Base-by-base conservation (phyloP, 2,888 invertebrate genomes). In the Helicoverpa assulta region DNA sequence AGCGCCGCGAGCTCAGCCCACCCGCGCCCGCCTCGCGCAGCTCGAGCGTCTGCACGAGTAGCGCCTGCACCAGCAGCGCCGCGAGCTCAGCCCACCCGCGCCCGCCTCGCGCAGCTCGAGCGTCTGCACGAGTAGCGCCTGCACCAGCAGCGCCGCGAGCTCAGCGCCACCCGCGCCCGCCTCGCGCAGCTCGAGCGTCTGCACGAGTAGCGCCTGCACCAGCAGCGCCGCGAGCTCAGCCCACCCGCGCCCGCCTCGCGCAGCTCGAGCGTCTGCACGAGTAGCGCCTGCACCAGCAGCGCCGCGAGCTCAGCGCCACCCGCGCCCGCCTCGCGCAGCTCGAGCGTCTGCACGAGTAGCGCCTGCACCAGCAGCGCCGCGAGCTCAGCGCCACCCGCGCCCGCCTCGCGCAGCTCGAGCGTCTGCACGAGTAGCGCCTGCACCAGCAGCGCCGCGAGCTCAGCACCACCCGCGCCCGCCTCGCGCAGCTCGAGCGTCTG, bases 21-120 rank as follows among this genome's bases (percentile, higher is more conserved):
- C 60, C 53, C 73, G 81, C 47, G 73, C 68, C 14, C 61, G 99
- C 98, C 81, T 97, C 97, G 70, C 99, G 94, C 91, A 99, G 98
- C 90, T 99, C 97, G 98, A 98, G 62, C 40, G 47, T 26, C 37
- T 50, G 58, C 47, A 14, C 43, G 47, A 29, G 7, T 51, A 10
- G 10, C 40, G 40, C 40, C 40, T 14, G 40, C 19, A 43, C 43
- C 26, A 26, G 26, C 26, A 26, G 26, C 55, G 78, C 0, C 50
- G 54, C 2, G 57, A 83, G 80, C 64, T 80, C 78, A 69, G 77
- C 81, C 68, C 43, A 62, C 60, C 53, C 73, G 81, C 47, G 73
- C 68, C 14, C 61, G 99, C 98, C 81, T 97, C 97, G 70, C 99
- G 94, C 91, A 99, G 98, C 90, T 99, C 97, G 98, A 98, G 62